Conservation (phyloP, 2,113 vertebrate genomes). For the Callipepla squamata region DNA sequence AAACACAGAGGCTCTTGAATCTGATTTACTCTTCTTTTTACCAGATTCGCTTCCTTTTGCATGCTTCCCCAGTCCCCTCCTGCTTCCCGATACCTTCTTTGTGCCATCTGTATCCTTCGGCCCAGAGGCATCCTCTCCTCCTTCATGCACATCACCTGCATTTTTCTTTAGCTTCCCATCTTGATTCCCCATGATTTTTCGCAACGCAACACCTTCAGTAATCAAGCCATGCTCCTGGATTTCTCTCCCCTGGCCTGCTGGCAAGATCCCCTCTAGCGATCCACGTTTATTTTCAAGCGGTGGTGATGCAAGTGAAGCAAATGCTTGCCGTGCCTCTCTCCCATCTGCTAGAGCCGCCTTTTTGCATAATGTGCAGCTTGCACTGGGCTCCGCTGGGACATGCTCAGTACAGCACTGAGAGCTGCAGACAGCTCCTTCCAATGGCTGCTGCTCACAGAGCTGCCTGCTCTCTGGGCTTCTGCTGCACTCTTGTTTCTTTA, state of each 20-base stretch:
- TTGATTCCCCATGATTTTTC: conserved; percentile 92
- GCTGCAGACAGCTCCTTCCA: conserved; percentile 76
- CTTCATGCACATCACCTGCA: conserved; percentile 81
- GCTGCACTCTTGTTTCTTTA: conserved; percentile 70
- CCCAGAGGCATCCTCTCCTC: conserved; percentile 82
- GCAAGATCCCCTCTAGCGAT: conserved; percentile 57
- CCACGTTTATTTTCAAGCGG: conserved; percentile 74
- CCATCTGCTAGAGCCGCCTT: conserved; percentile 80
- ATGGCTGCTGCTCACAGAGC: conserved; percentile 69
- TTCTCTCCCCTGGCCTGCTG: conserved; percentile 45
- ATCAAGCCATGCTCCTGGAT: conserved; percentile 83
- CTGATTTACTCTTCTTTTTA: conserved; percentile 89
- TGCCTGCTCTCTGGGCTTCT: neutral
- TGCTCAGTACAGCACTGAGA: conserved; percentile 80
- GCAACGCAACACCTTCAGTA: conserved; percentile 66
- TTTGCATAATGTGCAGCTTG: conserved; percentile 83
- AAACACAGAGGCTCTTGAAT: conserved; percentile 91
- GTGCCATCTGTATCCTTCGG: conserved; percentile 84
- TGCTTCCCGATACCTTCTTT: conserved; percentile 87
- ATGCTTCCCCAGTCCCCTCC: conserved; percentile 84
- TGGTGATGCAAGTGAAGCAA: conserved; percentile 76
- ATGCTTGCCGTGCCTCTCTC: conserved; percentile 74
- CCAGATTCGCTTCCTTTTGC: conserved; percentile 80
- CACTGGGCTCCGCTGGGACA: conserved; percentile 79
- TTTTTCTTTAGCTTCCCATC: conserved; percentile 91